Conservation (phyloP, 2,113 vertebrate species). For the Chelonoidis abingdonii region DNA sequence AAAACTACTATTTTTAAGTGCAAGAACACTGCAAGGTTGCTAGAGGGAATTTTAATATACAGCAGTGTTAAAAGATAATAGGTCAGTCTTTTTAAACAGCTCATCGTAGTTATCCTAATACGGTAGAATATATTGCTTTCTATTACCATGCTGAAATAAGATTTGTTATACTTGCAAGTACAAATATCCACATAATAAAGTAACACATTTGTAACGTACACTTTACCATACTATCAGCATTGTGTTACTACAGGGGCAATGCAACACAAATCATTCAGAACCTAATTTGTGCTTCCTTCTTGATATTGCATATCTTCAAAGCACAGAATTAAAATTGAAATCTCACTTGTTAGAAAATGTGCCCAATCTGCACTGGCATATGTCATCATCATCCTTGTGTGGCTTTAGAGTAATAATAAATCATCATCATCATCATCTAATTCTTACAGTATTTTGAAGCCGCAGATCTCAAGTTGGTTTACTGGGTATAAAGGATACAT, state of each 20-base stretch:
- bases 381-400: background rate
- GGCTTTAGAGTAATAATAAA: background rate
- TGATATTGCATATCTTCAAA: conserved; percentile 11
- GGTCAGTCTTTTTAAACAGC: conserved; percentile 49
- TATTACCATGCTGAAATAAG: background rate
- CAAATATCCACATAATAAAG: background rate
- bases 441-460: background rate
- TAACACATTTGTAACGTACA: background rate
- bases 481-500: background rate
- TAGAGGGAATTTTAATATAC: conserved; percentile 22
- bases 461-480: background rate
- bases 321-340: background rate
- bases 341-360: background rate
- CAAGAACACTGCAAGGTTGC: conserved; percentile 27
- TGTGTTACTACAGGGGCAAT: background rate
- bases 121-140: background rate
- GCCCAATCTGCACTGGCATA: background rate
- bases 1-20: conserved; percentile 46
- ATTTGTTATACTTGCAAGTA: background rate
- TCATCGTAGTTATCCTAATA: background rate
- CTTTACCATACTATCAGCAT: background rate
- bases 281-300: background rate
- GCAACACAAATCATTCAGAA: background rate
- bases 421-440: background rate
- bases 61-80: conserved; percentile 37